Evolutionary conservation across 2,888 invertebrate species (phyloP).

Genomic region (Eupithecia tripunctaria): DNA sequence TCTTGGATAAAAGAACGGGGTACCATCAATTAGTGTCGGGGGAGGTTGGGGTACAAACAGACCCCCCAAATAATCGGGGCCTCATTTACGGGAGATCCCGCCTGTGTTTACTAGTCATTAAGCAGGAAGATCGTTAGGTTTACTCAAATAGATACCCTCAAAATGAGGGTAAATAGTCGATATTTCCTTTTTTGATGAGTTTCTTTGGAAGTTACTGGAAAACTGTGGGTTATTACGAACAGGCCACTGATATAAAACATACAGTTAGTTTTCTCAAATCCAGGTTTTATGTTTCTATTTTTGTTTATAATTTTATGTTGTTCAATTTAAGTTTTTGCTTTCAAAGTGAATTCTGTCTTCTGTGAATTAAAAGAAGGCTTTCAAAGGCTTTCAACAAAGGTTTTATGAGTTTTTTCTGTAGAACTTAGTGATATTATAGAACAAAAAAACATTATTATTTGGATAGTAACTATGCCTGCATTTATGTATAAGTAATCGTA

Average conservation of each 20-base stretch:
- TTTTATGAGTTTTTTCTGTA: no score
- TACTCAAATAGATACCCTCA: constrained; percentile 34
- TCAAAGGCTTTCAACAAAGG: neutral
- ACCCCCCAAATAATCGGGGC: constrained; percentile 70
- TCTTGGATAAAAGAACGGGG: constrained; percentile 55
- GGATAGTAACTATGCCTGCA: neutral
- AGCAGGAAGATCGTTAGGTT: constrained; percentile 60
- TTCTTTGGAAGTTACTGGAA: neutral
- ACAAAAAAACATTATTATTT: neutral
- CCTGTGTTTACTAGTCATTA: constrained; percentile 77
- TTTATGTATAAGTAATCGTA: neutral
- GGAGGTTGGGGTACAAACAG: constrained; percentile 66
- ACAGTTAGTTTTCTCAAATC: neutral
- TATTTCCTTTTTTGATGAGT: neutral
- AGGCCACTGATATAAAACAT: neutral
- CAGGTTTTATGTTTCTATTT: neutral
- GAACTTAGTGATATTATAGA: no score
- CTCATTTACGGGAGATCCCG: constrained; percentile 63
- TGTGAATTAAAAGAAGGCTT: neutral
- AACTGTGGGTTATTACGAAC: neutral
- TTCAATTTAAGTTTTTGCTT: neutral
- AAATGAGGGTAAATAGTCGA: constrained; percentile 17
- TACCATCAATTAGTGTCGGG: constrained; percentile 73
- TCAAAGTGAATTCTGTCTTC: neutral
- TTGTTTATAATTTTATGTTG: no score